Evolutionary conservation across 2,113 vertebrate species (phyloP).

Genomic region (Glaucomys volans): DNA sequence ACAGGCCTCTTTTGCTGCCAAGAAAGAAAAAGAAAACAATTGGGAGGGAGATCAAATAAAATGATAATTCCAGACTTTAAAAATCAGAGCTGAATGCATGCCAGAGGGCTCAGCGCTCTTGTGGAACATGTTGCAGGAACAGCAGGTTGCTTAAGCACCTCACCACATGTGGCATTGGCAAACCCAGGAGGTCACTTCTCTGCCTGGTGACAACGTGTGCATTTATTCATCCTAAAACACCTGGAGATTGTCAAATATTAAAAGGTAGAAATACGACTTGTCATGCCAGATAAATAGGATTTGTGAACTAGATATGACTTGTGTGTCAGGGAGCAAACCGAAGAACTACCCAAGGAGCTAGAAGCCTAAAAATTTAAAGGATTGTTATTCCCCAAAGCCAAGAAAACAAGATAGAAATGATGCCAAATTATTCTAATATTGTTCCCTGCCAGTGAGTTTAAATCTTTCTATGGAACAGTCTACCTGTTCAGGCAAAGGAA

Average conservation of each 20-base stretch:
- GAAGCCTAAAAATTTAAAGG: background rate
- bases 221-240: background rate
- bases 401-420: constrained; percentile 21
- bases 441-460: background rate
- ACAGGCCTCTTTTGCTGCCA: constrained; percentile 19
- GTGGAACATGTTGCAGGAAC: background rate
- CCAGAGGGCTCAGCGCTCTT: background rate
- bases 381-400: background rate
- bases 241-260: background rate
- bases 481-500: constrained; percentile 16
- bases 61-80: background rate
- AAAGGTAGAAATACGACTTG: background rate
- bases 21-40: constrained; percentile 55
- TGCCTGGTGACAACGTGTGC: background rate
- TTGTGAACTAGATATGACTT: background rate
- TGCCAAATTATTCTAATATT: background rate
- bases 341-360: background rate
- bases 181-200: background rate
- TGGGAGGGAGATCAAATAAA: constrained; percentile 28
- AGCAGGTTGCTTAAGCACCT: constrained; percentile 14
- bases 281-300: background rate
- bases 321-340: background rate
- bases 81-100: background rate
- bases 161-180: background rate
- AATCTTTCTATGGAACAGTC: constrained; percentile 2